Conservation (phyloP, 2,113 vertebrate species). For the Tretioscincus oriximinensis region DNA sequence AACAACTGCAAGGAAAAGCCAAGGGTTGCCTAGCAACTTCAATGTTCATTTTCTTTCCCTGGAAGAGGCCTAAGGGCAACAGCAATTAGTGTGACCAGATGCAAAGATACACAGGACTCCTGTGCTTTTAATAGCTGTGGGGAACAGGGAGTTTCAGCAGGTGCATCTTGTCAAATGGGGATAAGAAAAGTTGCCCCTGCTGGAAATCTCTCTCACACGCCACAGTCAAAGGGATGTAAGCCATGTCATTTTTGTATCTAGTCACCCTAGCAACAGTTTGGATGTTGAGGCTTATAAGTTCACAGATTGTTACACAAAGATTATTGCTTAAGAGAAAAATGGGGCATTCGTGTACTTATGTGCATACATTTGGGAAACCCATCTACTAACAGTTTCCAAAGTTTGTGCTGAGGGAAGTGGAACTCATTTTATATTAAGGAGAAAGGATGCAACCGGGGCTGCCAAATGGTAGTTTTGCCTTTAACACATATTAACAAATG, state of each 20-base stretch:
- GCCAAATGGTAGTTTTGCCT: neutral
- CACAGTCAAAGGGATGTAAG: neutral
- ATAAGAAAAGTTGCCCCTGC: neutral
- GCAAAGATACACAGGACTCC: conserved; percentile 11
- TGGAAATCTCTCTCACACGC: neutral
- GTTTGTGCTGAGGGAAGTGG: neutral
- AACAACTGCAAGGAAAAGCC: conserved; percentile 14
- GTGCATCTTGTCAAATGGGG: neutral
- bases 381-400: neutral
- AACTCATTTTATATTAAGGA: neutral
- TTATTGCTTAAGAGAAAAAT: neutral
- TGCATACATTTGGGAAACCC: neutral
- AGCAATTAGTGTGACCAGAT: conserved; percentile 36
- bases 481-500: too few relatives aligned
- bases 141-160: conserved; percentile 13
- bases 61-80: conserved; percentile 28
- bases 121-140: neutral
- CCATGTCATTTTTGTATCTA: neutral
- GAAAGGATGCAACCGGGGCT: neutral
- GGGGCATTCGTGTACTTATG: neutral
- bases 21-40: conserved; percentile 32
- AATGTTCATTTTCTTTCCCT: conserved; percentile 10
- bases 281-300: neutral
- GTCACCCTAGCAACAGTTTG: neutral
- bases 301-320: neutral